Evolutionary conservation across 2,888 invertebrate species (phyloP), one percentile per base, ranked within the genome.

Genomic region (Amphipyra tragopoginis): DNA sequence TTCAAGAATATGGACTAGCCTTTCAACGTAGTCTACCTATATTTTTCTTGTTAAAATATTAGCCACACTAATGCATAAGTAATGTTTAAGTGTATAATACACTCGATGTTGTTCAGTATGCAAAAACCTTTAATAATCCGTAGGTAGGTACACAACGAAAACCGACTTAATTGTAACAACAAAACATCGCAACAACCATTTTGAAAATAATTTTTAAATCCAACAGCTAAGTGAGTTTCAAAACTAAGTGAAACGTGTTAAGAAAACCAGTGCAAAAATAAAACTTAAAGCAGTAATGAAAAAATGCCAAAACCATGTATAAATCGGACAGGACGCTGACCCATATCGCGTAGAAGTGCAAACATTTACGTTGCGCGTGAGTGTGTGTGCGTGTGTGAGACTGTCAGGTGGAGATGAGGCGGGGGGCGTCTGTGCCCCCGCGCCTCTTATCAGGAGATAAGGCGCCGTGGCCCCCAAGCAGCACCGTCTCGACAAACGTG

Each of bases 361-460:
- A 87, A 87, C 84, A 84, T 86, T 86, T 74, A 72, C 71, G 79
- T 81, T 68, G 75, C 75, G 84, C 81, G 82, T 81, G 84, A 85
- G 84, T 86, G 86, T 87, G 87, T 81, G 87, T 75, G 86, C 67
- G 70, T 75, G 84, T 74, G 89, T 86, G 87, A 87, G 81, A 89
- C 90, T 89, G 93, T 91, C 91, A 92, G 91, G 93, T 91, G 92
- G 93, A 89, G 87, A 93, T 94, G 93, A 91, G 91, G 93, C 91
- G 93, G 90, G 93, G 93, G 91, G 92, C 90, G 90, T 86, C 88
- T 79, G 86, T 88, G 91, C 90, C 93, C 92, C 92, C 93, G 93
- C 93, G 93, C 93, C 91, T 91, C 91, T 93, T 94, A 94, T 94
- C 94, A 91, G 86, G 81, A 91, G 94, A 93, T 94, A 93, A 92